phyloP scores from a whole-genome alignment of 2,797 vertebrate species.

The Enteromius thamalakanensis region DNA sequence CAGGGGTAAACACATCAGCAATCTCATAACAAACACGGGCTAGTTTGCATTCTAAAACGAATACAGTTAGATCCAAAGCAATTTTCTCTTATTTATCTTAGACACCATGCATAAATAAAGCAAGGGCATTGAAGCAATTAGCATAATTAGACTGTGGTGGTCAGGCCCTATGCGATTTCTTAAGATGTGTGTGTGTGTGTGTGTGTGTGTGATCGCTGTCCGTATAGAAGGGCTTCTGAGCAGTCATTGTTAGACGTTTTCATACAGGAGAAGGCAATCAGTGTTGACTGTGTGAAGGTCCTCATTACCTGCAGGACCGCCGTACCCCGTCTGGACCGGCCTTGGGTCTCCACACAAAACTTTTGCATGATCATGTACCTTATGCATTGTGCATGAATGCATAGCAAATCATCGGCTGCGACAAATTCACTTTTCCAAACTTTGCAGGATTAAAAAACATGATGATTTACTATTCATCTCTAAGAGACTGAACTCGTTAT shows the following conservation, averaged over 20 bases:
- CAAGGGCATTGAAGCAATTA: slow-evolving; percentile 99
- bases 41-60: slow-evolving; percentile 99
- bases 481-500: slow-evolving; percentile 1
- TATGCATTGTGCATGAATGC: slow-evolving; percentile 40
- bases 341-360: slow-evolving; percentile 50
- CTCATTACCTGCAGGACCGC: slow-evolving; percentile 53
- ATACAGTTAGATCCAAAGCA: slow-evolving; percentile 99
- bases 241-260: slow-evolving; percentile 46
- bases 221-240: slow-evolving; percentile 43
- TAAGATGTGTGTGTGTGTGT: slow-evolving; percentile 71
- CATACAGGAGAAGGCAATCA: slow-evolving; percentile 45
- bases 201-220: slow-evolving; percentile 36
- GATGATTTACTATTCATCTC: not conserved
- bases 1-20: slow-evolving; percentile 98
- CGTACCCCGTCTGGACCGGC: slow-evolving; percentile 27
- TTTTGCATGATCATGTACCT: slow-evolving; percentile 29
- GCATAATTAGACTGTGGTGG: slow-evolving; percentile 99
- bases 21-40: slow-evolving; percentile 93
- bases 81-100: slow-evolving; percentile 99
- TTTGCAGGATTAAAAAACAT: not conserved
- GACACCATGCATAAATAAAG: slow-evolving; percentile 99
- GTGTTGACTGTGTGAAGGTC: slow-evolving; percentile 52
- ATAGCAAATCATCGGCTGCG: slow-evolving; percentile 36
- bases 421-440: slow-evolving; percentile 15
- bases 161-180: slow-evolving; percentile 97